phyloP scores from a whole-genome alignment of 2,113 vertebrate species.

The Litocranius walleri region DNA sequence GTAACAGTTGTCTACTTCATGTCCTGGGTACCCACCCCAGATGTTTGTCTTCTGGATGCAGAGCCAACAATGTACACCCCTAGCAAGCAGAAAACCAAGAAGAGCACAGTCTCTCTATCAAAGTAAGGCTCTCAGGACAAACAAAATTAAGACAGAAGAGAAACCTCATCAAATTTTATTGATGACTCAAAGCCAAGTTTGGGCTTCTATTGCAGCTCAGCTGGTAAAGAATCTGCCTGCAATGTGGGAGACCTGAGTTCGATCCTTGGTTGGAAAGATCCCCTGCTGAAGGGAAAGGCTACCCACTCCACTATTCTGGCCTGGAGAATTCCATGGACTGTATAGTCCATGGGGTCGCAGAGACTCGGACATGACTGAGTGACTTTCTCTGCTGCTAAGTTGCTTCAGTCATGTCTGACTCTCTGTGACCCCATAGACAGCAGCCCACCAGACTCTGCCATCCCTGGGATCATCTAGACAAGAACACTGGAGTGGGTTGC shows the following conservation, averaged over 20 bases:
- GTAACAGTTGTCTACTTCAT: not conserved
- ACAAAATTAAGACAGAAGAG: not conserved
- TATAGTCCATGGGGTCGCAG: fast-evolving
- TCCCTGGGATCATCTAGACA: not conserved
- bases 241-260: not conserved
- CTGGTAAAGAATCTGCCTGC: not conserved
- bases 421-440: not conserved
- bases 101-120: not conserved
- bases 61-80: not conserved
- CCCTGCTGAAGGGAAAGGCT: not conserved
- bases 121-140: not conserved
- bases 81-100: not conserved
- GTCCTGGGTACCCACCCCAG: not conserved
- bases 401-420: not conserved
- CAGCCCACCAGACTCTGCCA: not conserved
- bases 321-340: not conserved
- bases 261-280: not conserved
- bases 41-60: not conserved
- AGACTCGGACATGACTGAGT: fast-evolving
- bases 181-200: not conserved
- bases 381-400: not conserved
- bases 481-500: not conserved
- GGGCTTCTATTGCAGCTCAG: not conserved
- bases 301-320: not conserved
- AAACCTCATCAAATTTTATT: not conserved